Percentiles rank a stretch among this genome's conserved stretches.
phyloP scores from a whole-genome alignment of 2,113 vertebrate genomes.

The Neotoma lepida region DNA sequence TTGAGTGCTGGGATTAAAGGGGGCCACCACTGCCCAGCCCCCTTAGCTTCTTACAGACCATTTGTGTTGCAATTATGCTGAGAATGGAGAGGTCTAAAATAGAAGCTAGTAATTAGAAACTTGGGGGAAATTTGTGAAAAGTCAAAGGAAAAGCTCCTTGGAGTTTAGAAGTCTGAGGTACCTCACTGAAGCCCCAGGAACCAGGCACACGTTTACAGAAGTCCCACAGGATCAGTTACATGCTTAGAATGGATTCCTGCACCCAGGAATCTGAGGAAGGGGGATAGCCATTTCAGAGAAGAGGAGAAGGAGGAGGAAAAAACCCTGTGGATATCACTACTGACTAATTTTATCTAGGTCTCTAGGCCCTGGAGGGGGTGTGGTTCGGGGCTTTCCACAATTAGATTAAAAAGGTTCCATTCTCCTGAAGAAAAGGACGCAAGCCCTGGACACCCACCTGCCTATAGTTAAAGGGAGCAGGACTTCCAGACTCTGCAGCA shows the following conservation, averaged over 20 bases:
- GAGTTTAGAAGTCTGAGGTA: not conserved
- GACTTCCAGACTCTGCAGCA: not conserved
- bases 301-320: not conserved
- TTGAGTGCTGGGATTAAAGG: too few species aligned
- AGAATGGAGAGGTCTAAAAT: not conserved
- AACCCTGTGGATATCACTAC: constrained; percentile 67
- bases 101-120: constrained; percentile 6
- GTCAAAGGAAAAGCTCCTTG: not conserved
- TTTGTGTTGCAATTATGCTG: not conserved
- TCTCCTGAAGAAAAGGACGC: constrained; percentile 36
- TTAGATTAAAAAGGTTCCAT: constrained; percentile 50
- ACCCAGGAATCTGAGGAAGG: not conserved
- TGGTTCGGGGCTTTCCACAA: constrained; percentile 66
- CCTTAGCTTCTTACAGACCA: not conserved
- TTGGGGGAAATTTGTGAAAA: not conserved
- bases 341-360: constrained; percentile 72
- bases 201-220: not conserved
- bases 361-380: constrained; percentile 56
- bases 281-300: constrained; percentile 68
- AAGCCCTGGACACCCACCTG: not conserved
- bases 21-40: too few species aligned
- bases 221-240: not conserved
- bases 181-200: not conserved
- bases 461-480: not conserved
- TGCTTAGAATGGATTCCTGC: not conserved